Conservation (phyloP, 2,888 invertebrate species). For the Gryllus longicercus region DNA sequence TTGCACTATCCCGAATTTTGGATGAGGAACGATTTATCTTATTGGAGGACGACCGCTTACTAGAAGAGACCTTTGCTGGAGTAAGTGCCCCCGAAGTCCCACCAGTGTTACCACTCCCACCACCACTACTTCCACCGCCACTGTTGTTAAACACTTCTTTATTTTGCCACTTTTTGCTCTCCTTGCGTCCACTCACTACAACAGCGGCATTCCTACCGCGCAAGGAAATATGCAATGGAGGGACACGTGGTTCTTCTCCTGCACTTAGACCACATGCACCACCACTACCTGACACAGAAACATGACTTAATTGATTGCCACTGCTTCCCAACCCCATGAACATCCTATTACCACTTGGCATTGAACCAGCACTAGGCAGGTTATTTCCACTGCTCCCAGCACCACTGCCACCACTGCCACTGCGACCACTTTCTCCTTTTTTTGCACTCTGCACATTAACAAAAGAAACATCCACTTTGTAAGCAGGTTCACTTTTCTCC, state of each 20-base stretch:
- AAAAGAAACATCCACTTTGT: constrained; percentile 77
- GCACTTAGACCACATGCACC: constrained; percentile 27
- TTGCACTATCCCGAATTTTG: constrained; percentile 32
- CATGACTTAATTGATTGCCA: constrained; percentile 22
- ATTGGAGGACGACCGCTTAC: constrained; percentile 29
- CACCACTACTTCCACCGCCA: constrained; percentile 24
- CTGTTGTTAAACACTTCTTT: constrained; percentile 28
- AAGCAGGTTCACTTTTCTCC: constrained; percentile 79
- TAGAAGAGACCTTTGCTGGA: constrained; percentile 18
- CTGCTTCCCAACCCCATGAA: constrained; percentile 29
- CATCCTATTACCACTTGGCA: constrained; percentile 27
- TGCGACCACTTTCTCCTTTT: constrained; percentile 37
- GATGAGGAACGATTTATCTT: constrained; percentile 32
- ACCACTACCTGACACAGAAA: constrained; percentile 18
- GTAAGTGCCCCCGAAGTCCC: not conserved
- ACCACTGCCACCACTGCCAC: constrained; percentile 18
- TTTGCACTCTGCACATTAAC: constrained; percentile 52
- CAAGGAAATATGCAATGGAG: constrained; percentile 83
- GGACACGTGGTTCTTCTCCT: constrained; percentile 73
- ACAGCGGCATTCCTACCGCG: constrained; percentile 77
- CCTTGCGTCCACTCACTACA: constrained; percentile 69
- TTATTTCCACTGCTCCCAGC: not conserved
- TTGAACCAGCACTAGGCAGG: constrained; percentile 19
- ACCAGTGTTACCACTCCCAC: constrained; percentile 22
- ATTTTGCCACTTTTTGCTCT: constrained; percentile 40